Evolutionary conservation across 2,113 vertebrate species (phyloP), one percentile per base, ranked within the genome.

Genomic region (Madoqua kirkii): DNA sequence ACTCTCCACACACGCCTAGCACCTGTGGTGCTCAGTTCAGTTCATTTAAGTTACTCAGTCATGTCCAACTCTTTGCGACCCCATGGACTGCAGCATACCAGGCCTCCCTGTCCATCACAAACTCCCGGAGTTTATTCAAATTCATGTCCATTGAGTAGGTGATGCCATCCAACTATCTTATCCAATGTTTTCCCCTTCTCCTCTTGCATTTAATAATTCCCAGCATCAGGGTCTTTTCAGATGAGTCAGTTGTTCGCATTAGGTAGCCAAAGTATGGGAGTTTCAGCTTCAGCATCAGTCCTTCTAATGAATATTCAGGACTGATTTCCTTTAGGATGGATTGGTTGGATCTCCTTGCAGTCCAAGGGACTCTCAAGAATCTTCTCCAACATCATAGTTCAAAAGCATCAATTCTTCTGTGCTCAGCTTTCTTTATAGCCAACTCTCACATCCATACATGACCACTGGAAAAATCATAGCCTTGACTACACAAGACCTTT

Each of bases 31-130:
- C n/a, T 71, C 19, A 71, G 19, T 23, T 71, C 64, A n/a, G 62
- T n/a, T 67, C 64, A 71, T 19, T 62, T 62, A 31, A 15, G 13
- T 40, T 9, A 71, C 67, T 71, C 67, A 71, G 67, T 23, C 5
- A 1, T 71, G 67, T 40, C n/a, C 1, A 5, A 71, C n/a, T 40
- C 9, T 71, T 23, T 40, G n/a, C 0, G 10, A 71, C n/a, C 10
- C 19, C 67, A 71, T 12, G 19, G 33, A 40, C 67, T 71, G 9
- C 67, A 71, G n/a, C 67, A 71, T 1, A 10, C n/a, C 67, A 71
- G 19, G 67, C n/a, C 33, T 71, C n/a, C 67, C 19, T 71, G n/a
- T 40, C 67, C n/a, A 23, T 40, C n/a, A 71, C 64, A 21, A 71
- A 71, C 19, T 71, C 9, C 16, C 0, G 0, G n/a, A 71, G 64